Conservation (phyloP, 2,113 vertebrate genomes). For the Zosterops japonicus region DNA sequence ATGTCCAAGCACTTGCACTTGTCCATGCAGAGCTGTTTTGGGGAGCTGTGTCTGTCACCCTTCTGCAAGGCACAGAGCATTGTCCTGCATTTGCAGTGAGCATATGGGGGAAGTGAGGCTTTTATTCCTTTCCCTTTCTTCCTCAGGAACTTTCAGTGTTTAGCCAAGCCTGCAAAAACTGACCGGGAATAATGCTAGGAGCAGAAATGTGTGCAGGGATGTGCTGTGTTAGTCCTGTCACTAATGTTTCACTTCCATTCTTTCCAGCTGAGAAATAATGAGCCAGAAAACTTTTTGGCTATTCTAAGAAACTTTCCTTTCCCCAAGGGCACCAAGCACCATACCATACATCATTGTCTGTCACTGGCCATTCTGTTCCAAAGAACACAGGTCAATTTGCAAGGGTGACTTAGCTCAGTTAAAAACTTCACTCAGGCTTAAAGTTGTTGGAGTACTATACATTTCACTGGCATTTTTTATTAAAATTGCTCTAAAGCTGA, state of each 20-base stretch:
- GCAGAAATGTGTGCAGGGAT: not conserved
- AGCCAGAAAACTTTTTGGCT: not conserved
- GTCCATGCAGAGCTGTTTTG: rapidly evolving
- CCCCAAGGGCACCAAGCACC: not conserved
- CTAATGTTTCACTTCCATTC: not conserved
- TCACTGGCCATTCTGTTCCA: not conserved
- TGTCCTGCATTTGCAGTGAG: rapidly evolving
- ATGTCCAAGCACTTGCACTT: not conserved
- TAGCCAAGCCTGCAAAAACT: not conserved
- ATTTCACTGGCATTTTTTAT: not conserved
- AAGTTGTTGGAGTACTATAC: not conserved
- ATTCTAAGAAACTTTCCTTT: not conserved
- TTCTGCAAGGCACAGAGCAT: not conserved
- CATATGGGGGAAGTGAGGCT: not conserved
- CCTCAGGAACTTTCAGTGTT: not conserved
- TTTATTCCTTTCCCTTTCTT: not conserved
- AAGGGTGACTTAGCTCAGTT: not conserved
- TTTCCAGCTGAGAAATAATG: not conserved
- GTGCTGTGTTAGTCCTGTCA: not conserved
- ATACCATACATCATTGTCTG: not conserved
- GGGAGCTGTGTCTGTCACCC: not conserved
- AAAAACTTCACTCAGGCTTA: not conserved
- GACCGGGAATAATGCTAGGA: not conserved
- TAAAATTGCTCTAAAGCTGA: not conserved
- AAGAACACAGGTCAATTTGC: not conserved